A percentile compares a stretch with the other conserved stretches of the same genome.
Conservation (phyloP, 2,113 vertebrate genomes). For the Carollia perspicillata region DNA sequence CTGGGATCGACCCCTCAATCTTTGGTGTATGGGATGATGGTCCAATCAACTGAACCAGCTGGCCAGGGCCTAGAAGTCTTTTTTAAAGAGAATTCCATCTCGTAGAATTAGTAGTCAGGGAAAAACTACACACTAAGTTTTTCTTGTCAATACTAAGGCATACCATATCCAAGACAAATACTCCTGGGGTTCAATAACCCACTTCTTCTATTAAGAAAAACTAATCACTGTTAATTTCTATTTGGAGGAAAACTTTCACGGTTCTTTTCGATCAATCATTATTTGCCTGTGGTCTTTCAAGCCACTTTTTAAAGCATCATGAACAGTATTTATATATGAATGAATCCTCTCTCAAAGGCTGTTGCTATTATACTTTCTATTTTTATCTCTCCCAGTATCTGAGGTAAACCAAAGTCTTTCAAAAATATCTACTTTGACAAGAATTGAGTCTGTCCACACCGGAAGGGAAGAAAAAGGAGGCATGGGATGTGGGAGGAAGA, state of each 20-base stretch:
- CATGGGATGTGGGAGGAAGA: constrained; percentile 9
- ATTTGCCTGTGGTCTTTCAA: neutral
- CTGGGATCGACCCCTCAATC: no score
- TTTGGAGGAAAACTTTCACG: neutral
- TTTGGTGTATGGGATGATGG: no score
- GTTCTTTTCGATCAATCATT: neutral
- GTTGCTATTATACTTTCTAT: neutral
- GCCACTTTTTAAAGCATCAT: neutral
- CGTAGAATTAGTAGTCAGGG: neutral
- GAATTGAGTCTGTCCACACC: neutral
- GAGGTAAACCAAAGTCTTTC: constrained; percentile 26
- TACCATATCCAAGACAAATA: neutral
- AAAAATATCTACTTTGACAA: constrained; percentile 50
- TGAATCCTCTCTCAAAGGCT: neutral
- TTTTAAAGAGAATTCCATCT: neutral
- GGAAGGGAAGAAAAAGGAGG: constrained; percentile 11
- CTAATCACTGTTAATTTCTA: neutral
- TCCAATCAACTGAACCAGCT: neutral
- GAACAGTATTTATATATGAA: neutral
- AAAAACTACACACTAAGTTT: neutral
- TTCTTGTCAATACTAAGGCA: neutral
- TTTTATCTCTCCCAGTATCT: neutral
- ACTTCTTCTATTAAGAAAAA: constrained; percentile 35
- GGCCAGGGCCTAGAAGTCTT: neutral
- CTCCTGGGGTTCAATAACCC: neutral